Conservation (phyloP, 2,797 vertebrate genomes). For the Arnoldichthys spilopterus region DNA sequence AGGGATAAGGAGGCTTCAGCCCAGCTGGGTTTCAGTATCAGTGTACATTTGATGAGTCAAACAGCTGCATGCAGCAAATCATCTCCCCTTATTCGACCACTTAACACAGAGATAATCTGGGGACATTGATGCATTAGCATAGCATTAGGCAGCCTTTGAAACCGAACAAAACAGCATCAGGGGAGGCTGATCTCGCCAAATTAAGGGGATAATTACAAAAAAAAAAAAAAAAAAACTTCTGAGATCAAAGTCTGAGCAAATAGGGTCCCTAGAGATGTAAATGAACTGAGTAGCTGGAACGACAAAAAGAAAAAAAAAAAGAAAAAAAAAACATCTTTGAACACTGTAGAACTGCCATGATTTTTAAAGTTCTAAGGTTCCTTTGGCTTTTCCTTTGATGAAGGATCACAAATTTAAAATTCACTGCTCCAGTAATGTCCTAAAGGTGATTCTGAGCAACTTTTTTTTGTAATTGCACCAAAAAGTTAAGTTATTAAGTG, state of each 20-base stretch:
- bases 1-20: neutral
- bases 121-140: slow-evolving; percentile 40
- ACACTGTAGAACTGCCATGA: slow-evolving; percentile 11
- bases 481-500: neutral
- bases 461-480: neutral
- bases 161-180: slow-evolving; percentile 34
- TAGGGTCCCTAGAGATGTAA: slow-evolving; percentile 42
- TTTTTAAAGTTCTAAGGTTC: neutral
- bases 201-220: slow-evolving; percentile 45
- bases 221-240: slow-evolving; percentile 23
- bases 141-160: slow-evolving; percentile 44
- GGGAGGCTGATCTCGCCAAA: slow-evolving; percentile 43
- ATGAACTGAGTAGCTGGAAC: slow-evolving; percentile 38
- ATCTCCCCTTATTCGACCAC: slow-evolving; percentile 13
- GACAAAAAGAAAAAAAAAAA: slow-evolving; percentile 22
- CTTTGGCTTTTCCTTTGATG: neutral
- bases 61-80: slow-evolving; percentile 11
- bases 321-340: slow-evolving; percentile 6
- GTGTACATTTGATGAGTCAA: slow-evolving; percentile 13
- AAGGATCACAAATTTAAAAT: neutral
- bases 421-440: neutral
- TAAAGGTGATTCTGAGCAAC: neutral
- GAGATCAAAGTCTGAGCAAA: slow-evolving; percentile 52
- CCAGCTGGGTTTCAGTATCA: neutral
- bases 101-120: slow-evolving; percentile 24